Evolutionary conservation across 23 tunicate species (phyloP).

Genomic region (Corella eumyota): DNA sequence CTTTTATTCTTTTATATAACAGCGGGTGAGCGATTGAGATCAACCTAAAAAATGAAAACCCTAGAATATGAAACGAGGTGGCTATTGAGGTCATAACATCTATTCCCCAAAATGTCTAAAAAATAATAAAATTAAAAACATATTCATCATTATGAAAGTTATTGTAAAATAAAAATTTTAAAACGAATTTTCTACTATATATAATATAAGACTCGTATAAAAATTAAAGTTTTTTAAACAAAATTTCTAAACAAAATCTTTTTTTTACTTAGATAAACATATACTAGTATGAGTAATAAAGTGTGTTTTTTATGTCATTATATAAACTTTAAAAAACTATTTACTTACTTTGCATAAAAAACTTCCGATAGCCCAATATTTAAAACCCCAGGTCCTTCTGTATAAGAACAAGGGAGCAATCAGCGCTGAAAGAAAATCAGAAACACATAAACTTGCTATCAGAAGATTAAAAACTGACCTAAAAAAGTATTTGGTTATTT

Average conservation of each 20-base stretch:
- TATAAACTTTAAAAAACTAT: too few relatives aligned
- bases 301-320: too few relatives aligned
- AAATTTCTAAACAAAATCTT: too few relatives aligned
- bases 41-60: constrained; percentile 11
- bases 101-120: constrained; percentile 6
- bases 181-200: too few relatives aligned
- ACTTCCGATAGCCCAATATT: constrained; percentile 5
- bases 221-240: too few relatives aligned
- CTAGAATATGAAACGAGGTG: constrained; percentile 14
- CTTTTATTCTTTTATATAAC: background rate
- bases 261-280: too few relatives aligned
- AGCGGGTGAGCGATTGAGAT: constrained; percentile 1
- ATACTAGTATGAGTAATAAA: too few relatives aligned
- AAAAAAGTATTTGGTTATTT: too few relatives aligned
- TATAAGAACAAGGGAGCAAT: constrained; percentile 7
- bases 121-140: background rate
- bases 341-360: constrained; percentile 15
- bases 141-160: too few relatives aligned
- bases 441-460: constrained; percentile 10
- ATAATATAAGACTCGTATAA: too few relatives aligned
- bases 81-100: constrained; percentile 12
- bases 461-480: constrained; percentile 5
- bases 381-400: constrained; percentile 12
- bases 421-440: constrained; percentile 3
- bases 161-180: too few relatives aligned